Conservation (phyloP, 2,113 vertebrate genomes). For the Suncus etruscus region DNA sequence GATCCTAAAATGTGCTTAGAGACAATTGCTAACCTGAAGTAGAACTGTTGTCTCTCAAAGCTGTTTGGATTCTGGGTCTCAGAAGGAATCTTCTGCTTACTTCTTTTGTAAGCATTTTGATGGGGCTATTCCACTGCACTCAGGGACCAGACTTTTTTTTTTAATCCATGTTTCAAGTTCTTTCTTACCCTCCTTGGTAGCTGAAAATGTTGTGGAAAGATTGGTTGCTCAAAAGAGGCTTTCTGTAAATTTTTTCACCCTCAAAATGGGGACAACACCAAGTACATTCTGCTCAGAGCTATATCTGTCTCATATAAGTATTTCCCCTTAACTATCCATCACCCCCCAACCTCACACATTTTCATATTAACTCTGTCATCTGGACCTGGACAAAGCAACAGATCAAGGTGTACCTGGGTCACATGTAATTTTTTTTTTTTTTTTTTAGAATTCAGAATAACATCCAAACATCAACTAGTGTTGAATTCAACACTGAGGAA, state of each 20-base stretch:
- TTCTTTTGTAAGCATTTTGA: constrained; percentile 5
- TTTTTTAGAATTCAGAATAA: background rate
- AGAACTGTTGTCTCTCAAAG: constrained; percentile 39
- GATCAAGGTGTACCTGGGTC: background rate
- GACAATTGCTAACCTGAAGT: background rate
- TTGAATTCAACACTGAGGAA: background rate
- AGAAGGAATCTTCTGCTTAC: background rate
- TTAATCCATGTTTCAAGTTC: background rate
- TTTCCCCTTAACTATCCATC: background rate
- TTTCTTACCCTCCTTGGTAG: background rate
- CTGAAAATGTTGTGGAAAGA: background rate
- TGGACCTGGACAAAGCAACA: constrained; percentile 9
- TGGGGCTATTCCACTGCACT: background rate
- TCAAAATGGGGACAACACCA: background rate
- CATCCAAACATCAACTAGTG: background rate
- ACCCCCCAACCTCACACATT: too few species aligned
- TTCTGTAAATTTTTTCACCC: constrained; percentile 39
- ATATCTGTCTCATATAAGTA: background rate
- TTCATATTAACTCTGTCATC: background rate
- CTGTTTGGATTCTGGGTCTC: constrained; percentile 26
- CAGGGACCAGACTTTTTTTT: background rate
- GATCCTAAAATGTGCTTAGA: constrained; percentile 26
- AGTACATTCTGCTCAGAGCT: background rate
- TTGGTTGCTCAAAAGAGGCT: background rate
- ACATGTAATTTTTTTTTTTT: constrained; percentile 21